These are phyloP conservation scores for Halcyon malimbica DNA, from an alignment of 2,113 vertebrate species.

Conservation along the genomic window DNA sequence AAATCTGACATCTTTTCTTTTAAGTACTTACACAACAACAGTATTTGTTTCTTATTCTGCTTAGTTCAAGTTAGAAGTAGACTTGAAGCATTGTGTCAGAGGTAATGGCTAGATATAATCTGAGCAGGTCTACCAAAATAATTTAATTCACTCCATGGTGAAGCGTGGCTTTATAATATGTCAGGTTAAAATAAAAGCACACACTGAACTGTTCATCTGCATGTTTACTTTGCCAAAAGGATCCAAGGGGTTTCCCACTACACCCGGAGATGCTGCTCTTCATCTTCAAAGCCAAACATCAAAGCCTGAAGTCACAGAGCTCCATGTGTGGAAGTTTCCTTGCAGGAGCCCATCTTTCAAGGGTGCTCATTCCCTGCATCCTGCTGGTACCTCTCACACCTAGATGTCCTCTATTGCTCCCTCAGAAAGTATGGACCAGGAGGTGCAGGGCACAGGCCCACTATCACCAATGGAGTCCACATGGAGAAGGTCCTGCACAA, in stretches of 20 bases:
- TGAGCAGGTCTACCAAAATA: neutral
- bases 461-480: neutral
- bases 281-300: neutral
- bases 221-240: neutral
- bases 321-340: neutral
- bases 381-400: fast-evolving
- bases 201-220: neutral
- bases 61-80: neutral
- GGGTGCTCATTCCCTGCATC: neutral
- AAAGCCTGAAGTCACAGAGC: neutral
- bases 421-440: fast-evolving
- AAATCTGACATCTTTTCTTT: neutral
- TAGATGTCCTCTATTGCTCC: fast-evolving
- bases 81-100: neutral
- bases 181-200: neutral
- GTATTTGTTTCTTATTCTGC: neutral
- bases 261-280: fast-evolving
- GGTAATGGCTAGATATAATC: neutral
- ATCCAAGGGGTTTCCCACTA: neutral
- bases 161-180: neutral
- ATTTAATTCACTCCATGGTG: neutral
- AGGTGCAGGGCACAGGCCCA: neutral
- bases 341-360: neutral
- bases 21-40: neutral
- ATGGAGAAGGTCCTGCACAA: neutral